Conservation (phyloP, 2,113 vertebrate species). For the Ciconia stormi region DNA sequence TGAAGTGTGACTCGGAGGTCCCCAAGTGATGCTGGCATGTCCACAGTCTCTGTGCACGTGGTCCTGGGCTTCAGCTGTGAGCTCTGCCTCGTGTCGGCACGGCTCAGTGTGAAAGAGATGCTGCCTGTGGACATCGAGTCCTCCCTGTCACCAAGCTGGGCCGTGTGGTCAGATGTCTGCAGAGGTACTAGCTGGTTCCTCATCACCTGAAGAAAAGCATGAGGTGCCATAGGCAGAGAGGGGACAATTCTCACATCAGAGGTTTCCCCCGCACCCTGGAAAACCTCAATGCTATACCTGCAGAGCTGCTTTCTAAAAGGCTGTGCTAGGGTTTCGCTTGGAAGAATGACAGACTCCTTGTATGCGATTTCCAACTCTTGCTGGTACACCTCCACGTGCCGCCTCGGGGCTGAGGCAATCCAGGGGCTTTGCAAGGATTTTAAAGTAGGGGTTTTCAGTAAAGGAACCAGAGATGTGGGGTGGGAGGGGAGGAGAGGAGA, state of each 20-base stretch:
- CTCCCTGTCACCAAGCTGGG: background rate
- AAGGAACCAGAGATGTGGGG: background rate
- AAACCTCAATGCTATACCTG: fast-evolving
- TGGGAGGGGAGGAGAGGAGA: background rate
- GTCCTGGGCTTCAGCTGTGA: background rate
- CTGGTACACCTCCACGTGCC: background rate
- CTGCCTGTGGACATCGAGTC: background rate
- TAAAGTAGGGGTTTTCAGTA: background rate
- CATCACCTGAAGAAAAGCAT: background rate
- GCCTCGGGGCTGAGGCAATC: background rate
- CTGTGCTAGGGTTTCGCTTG: background rate
- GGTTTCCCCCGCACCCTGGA: background rate
- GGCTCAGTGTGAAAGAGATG: background rate
- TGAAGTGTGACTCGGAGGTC: background rate
- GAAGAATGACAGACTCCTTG: background rate
- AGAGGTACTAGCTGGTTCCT: background rate
- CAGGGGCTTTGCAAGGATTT: background rate
- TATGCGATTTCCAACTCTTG: background rate
- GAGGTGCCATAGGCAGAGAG: background rate
- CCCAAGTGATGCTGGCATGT: background rate
- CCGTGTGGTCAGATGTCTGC: fast-evolving
- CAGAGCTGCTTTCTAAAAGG: background rate
- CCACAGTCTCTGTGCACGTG: fast-evolving
- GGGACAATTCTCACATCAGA: background rate
- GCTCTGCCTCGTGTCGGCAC: background rate